Evolutionary conservation across 2,888 invertebrate genomes (phyloP).

Genomic region (Tipula vernalis): DNA sequence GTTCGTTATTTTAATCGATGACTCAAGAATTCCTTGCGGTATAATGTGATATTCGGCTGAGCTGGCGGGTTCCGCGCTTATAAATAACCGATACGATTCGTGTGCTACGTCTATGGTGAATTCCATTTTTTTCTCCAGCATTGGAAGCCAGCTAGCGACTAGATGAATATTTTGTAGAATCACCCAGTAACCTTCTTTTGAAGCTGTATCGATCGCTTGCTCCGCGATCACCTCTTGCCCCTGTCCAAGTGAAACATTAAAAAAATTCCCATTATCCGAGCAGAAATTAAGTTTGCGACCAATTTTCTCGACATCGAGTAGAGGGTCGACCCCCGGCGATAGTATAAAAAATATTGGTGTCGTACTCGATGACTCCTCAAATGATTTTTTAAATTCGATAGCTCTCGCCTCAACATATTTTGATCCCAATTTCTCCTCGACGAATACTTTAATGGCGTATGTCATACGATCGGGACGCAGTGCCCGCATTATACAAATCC

Average conservation of each 20-base stretch:
- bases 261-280: slow-evolving; percentile 44
- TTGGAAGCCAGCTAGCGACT: slow-evolving; percentile 75
- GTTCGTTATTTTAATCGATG: slow-evolving; percentile 90
- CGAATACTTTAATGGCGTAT: slow-evolving; percentile 61
- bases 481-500: slow-evolving; percentile 85
- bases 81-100: slow-evolving; percentile 55
- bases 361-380: slow-evolving; percentile 66
- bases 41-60: slow-evolving; percentile 51
- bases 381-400: slow-evolving; percentile 74
- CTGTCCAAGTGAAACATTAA: too few species aligned
- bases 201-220: slow-evolving; percentile 65
- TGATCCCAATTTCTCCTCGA: slow-evolving; percentile 76
- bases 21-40: slow-evolving; percentile 79
- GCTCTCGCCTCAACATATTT: slow-evolving; percentile 70
- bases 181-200: slow-evolving; percentile 78
- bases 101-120: slow-evolving; percentile 56
- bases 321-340: slow-evolving; percentile 87
- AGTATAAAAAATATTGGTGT: slow-evolving; percentile 90
- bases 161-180: slow-evolving; percentile 88
- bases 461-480: slow-evolving; percentile 89
- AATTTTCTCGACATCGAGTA: slow-evolving; percentile 71
- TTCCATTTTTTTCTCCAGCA: slow-evolving; percentile 84
- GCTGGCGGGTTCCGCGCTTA: slow-evolving; percentile 78
- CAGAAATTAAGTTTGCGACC: slow-evolving; percentile 72
- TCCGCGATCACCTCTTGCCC: slow-evolving; percentile 70